Percentiles rank a stretch among this genome's conserved stretches.
Conservation (phyloP, 2,113 vertebrate species). For the Heterotis niloticus region DNA sequence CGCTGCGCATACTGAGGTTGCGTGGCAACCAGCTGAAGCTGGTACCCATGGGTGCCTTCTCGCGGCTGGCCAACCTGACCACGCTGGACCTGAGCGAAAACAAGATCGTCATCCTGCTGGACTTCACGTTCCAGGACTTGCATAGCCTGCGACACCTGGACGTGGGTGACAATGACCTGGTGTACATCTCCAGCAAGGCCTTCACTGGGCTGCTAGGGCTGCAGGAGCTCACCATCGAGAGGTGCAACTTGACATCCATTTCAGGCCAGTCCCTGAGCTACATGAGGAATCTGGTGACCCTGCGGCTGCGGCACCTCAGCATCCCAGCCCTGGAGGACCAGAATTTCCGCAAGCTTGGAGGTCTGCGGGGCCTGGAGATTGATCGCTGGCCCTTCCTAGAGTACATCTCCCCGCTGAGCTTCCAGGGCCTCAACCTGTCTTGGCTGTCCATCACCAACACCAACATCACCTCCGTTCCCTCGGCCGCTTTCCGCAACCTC, state of each 20-base stretch:
- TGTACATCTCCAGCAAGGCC: conserved; percentile 91
- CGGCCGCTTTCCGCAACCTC: conserved; percentile 80
- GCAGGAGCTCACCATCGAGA: conserved; percentile 85
- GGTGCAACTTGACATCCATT: conserved; percentile 90
- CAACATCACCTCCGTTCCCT: conserved; percentile 87
- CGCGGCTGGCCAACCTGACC: conserved; percentile 83
- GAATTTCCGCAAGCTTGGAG: conserved; percentile 80
- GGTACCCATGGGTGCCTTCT: conserved; percentile 86
- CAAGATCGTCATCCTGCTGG: conserved; percentile 90
- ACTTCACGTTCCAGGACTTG: conserved; percentile 91
- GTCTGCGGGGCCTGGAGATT: conserved; percentile 82
- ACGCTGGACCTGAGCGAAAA: conserved; percentile 92
- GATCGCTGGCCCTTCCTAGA: conserved; percentile 90
- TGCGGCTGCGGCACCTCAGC: conserved; percentile 85
- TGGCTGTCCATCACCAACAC: conserved; percentile 92
- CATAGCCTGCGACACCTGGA: conserved; percentile 78
- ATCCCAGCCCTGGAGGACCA: conserved; percentile 82
- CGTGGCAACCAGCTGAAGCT: conserved; percentile 88
- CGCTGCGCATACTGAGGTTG: conserved; percentile 76
- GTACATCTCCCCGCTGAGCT: conserved; percentile 79
- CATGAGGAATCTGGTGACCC: conserved; percentile 77
- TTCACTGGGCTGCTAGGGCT: conserved; percentile 84
- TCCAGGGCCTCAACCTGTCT: conserved; percentile 89
- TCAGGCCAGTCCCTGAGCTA: conserved; percentile 86
- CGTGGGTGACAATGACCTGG: conserved; percentile 92